Evolutionary conservation across 2,113 vertebrate genomes (phyloP).

Genomic region (Callorhinus ursinus): DNA sequence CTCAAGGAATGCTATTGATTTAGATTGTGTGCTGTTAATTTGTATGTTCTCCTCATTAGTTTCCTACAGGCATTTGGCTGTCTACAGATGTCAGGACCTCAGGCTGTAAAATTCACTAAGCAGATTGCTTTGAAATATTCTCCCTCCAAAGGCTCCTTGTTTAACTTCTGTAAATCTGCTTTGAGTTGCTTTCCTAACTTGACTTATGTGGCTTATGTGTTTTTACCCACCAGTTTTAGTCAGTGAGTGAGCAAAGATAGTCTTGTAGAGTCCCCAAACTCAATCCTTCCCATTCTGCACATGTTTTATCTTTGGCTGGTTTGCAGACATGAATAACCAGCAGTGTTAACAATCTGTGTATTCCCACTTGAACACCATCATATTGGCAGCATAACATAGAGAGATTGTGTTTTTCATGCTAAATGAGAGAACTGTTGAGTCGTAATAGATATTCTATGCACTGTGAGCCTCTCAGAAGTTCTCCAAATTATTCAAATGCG

Average conservation of each 20-base stretch:
- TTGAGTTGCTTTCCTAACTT: slow-evolving; percentile 63
- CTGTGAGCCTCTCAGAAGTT: not conserved
- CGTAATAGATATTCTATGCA: not conserved
- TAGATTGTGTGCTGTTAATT: slow-evolving; percentile 59
- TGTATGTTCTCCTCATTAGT: slow-evolving; percentile 63
- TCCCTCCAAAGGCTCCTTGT: slow-evolving; percentile 56
- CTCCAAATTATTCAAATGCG: not conserved
- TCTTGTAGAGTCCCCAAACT: slow-evolving; percentile 11
- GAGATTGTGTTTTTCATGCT: slow-evolving; percentile 26
- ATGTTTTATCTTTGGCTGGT: not conserved
- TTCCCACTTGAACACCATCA: slow-evolving; percentile 30
- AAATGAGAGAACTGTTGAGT: slow-evolving; percentile 26
- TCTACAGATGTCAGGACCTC: slow-evolving; percentile 76
- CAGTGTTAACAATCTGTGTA: slow-evolving; percentile 20
- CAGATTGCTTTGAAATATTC: slow-evolving; percentile 76
- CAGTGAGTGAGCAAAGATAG: not conserved
- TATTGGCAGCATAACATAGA: not conserved
- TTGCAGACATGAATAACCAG: slow-evolving; percentile 44
- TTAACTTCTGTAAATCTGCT: slow-evolving; percentile 75
- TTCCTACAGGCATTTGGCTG: slow-evolving; percentile 63
- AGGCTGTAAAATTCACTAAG: slow-evolving; percentile 73
- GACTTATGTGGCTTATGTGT: slow-evolving; percentile 57
- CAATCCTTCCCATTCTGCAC: not conserved
- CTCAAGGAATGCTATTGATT: slow-evolving; percentile 43
- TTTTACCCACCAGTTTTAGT: slow-evolving; percentile 44